Evolutionary conservation across 2,888 invertebrate genomes (phyloP), one percentile per base, ranked within the genome.

Genomic region (Metopia argyrocephala): DNA sequence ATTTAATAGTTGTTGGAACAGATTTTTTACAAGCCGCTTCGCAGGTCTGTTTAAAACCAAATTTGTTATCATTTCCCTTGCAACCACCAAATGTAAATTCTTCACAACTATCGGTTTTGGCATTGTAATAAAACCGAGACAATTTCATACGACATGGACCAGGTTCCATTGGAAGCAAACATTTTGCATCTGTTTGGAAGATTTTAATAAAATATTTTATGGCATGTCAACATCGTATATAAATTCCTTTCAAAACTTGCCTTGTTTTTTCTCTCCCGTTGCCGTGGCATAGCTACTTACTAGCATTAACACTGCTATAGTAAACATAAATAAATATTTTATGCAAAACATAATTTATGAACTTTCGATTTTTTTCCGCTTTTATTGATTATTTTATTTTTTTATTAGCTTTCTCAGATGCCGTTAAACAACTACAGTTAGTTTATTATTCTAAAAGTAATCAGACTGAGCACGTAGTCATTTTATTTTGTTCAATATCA

Each of bases 121-220:
- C 74, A 64, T 89, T 88, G 59, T 86, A 89, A 76, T 88, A 89
- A 56, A 68, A 89, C 9, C 89, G 85, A 3, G 85, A 85, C 20
- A 89, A 83, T 5, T 68, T 86, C 89, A 89, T 89, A 69, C 88
- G 87, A 21, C 89, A 89, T 1, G 89, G 89, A 12, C 89, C 89
- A 1, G 84, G 71, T 46, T 89, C 89, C 83, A 85, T 28, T 0
- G 89, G 89, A 54, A 86, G 85, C 62, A 86, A 83, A 69, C 89
- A 89, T 57, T 87, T 89, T 9, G 85, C 69, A 85, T 87, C 89
- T 89, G 7, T 5, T 31, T 48, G 2, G 45, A 15, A 45, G 65
- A 71, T 12, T 18, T 23, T 1, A 12, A 50, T 52, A 1, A 52
- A 1, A 23, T 5, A 21, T 3, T 20, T 12, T 15, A 38, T 15